Evolutionary conservation across 2,797 vertebrate species (phyloP), one percentile per base, ranked within the genome.

Genomic region (Propithecus perrieri): DNA sequence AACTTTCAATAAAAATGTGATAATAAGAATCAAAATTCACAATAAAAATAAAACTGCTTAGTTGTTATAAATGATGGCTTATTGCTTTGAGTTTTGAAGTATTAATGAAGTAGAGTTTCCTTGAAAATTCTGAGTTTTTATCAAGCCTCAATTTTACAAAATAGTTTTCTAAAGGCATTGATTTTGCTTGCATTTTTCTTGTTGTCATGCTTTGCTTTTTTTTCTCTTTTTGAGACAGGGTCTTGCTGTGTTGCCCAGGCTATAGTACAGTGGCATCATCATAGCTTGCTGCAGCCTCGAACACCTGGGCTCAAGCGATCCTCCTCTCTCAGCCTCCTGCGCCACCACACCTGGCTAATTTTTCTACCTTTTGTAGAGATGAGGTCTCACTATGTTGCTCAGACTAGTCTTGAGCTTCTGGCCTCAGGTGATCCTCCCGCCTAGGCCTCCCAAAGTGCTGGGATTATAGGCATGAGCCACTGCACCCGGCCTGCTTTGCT

Each of bases 1-100:
- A 95, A 78, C n/a, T 79, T 92, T 55, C 57, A 85, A 93, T 94
- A 93, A 95, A 89, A 97, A 72, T 35, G 71, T 92, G 67, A 91
- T 95, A 86, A 69, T 86, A 89, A 87, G 84, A 75, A 76, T 83
- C 33, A 85, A 97, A 95, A 93, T 76, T 59, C 8, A 88, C 61
- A 96, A 92, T 96, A 80, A 95, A 97, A 94, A 87, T 72, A 92
- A 97, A 95, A 87, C 63, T 48, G 75, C 80, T 89, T 75, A 50
- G 67, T 75, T 55, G 79, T 93, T 91, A 89, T 63, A 87, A 85
- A 72, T 67, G 83, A 93, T 61, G 20, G 46, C 18, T 95, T 80
- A 53, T 91, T 92, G 71, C 63, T 78, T 46, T 67, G 86, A n/a
- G 35, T 87, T 94, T 94, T 97, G 93, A 96, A 96, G 57, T 92